These are phyloP conservation scores for Drosophila paulistorum DNA, from an alignment of 1,140 invertebrate genomes.

Conservation along the genomic window DNA sequence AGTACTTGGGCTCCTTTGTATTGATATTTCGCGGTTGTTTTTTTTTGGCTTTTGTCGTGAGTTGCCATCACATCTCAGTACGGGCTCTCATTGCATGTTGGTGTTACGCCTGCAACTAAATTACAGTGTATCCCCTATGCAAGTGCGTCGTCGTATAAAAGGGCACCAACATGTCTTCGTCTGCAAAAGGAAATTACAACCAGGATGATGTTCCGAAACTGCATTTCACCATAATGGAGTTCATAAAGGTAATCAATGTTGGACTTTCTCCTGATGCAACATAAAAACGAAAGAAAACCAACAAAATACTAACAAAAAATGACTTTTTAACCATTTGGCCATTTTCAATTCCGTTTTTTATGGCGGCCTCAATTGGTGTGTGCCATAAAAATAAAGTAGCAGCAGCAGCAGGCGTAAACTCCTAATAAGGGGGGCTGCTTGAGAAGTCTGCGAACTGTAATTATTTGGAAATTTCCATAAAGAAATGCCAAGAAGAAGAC, in stretches of 20 bases:
- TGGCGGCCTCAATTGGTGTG: slow-evolving; percentile 58
- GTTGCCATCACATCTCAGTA: slow-evolving; percentile 7
- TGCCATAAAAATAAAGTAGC: slow-evolving; percentile 45
- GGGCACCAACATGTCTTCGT: slow-evolving; percentile 12
- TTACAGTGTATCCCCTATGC: slow-evolving; percentile 19
- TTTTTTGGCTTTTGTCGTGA: slow-evolving; percentile 7
- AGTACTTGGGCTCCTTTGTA: slow-evolving; percentile 37
- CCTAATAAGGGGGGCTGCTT: too few relatives aligned
- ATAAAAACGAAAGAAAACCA: not conserved
- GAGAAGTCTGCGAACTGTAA: too few relatives aligned
- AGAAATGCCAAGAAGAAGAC: too few relatives aligned
- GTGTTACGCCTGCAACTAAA: slow-evolving; percentile 51
- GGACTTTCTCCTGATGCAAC: not conserved
- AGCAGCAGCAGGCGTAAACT: slow-evolving; percentile 28
- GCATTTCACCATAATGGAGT: slow-evolving; percentile 16
- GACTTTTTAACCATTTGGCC: slow-evolving; percentile 21
- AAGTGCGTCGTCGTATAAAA: slow-evolving; percentile 7
- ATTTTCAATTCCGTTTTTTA: slow-evolving; percentile 42
- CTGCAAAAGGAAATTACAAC: not conserved
- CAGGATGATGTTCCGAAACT: slow-evolving; percentile 14
- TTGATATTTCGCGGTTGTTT: slow-evolving; percentile 2
- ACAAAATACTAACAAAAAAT: slow-evolving; percentile 25
- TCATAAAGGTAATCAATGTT: slow-evolving; percentile 38
- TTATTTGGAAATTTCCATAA: too few relatives aligned
- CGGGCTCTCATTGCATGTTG: slow-evolving; percentile 40